phyloP scores from a whole-genome alignment of 2,888 invertebrate species.

The Rhagonycha lutea region DNA sequence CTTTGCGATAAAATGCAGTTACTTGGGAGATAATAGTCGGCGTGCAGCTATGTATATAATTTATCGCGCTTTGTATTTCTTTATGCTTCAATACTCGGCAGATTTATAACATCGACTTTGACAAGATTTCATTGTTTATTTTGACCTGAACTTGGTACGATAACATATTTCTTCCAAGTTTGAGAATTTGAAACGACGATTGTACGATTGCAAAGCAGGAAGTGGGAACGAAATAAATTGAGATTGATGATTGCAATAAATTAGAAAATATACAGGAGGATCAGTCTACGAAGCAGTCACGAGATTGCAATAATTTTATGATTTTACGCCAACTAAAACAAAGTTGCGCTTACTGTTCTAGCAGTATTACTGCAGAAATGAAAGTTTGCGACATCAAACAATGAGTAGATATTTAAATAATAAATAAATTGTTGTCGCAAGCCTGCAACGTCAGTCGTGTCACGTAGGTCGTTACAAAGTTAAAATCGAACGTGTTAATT shows the following conservation, averaged over 20 bases:
- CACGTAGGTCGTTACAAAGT: conserved; percentile 6
- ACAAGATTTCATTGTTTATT: neutral
- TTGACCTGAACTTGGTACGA: neutral
- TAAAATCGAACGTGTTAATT: conserved; percentile 7
- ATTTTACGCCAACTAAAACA: conserved; percentile 6
- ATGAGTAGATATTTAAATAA: conserved; percentile 1
- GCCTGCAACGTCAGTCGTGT: conserved; percentile 3
- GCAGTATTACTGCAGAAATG: neutral
- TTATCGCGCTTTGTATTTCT: conserved; percentile 7
- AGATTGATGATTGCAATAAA: neutral
- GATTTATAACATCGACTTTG: conserved; percentile 7
- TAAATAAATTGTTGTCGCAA: conserved; percentile 8
- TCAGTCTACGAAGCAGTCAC: neutral
- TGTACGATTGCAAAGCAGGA: neutral
- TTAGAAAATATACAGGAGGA: neutral
- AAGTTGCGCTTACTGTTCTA: conserved; percentile 4
- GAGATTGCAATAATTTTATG: neutral
- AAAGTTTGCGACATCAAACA: neutral
- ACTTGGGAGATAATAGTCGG: conserved; percentile 4
- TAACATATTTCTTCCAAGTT: neutral
- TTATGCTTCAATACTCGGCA: neutral
- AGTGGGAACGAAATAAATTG: neutral
- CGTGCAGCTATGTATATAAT: conserved; percentile 3
- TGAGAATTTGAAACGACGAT: neutral
- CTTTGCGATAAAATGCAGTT: conserved; percentile 4